Base-by-base conservation (phyloP, 2,888 invertebrate genomes). In the Pristionchus mayeri region DNA sequence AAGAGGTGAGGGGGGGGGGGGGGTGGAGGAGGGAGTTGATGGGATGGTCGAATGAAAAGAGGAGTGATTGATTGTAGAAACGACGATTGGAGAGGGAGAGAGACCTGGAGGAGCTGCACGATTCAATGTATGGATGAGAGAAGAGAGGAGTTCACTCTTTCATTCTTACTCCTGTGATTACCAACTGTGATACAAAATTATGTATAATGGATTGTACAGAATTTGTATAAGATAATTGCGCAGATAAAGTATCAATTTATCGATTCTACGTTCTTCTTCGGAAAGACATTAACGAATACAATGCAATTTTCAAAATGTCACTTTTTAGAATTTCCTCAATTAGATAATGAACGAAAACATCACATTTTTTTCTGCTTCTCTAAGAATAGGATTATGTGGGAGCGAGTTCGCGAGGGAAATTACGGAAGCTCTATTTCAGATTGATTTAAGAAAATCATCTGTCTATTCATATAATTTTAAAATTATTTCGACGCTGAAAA, bases 1-100 rank as follows among this genome's bases (percentile, higher is more conserved):
- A 78, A 7, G 78, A 85, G 86, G 85, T 85, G 18, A 54, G 67
- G 13, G 37, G 44, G 27, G 16, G 71, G 85, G 86, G 85, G 83
- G 18, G 24, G 67, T 3, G 24, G 18, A 54, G 67, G 13, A 37
- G 24, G 24, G 57, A n/a, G 7, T 57, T 6, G 57, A 57, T 44
- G 16, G 0, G 44, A n/a, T 34, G 37, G 27, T 37, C 21, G 37
- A 67, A 34, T 30, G 37, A 24, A 18, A n/a, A 71, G 4, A 1
- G n/a, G 21, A n/a, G n/a, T 30, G 7, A n/a, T 27, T 3, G 44
- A 44, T 81, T 81, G 30, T 16, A 81, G 81, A 81, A 81, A 44
- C 57, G 81, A 44, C 24, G 34, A 44, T 2, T 21, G 30, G 44
- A 81, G 48, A n/a, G 81, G 18, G 60, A 57, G 27, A 11, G 34